Conservation (phyloP, 2,113 vertebrate genomes). For the Myrmophylax atrothorax region DNA sequence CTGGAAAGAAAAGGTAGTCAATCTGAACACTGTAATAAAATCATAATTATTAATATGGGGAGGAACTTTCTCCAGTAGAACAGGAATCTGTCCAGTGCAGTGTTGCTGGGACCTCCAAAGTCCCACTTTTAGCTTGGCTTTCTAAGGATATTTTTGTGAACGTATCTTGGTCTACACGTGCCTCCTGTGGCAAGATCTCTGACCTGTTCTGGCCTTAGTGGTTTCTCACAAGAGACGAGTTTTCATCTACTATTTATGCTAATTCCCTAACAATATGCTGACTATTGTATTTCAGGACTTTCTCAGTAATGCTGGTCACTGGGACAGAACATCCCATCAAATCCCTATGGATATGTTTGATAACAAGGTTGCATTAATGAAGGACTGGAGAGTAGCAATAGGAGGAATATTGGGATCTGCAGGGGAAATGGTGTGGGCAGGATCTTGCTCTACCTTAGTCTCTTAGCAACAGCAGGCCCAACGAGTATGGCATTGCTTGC, state of each 20-base stretch:
- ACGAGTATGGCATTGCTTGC: neutral
- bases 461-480: constrained; percentile 37
- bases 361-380: neutral
- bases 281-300: neutral
- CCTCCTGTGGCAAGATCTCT: neutral
- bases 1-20: neutral
- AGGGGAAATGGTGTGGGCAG: neutral
- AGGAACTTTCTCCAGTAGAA: neutral
- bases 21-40: neutral
- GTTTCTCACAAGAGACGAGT: neutral
- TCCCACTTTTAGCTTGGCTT: neutral
- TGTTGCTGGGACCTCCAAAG: neutral
- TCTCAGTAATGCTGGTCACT: neutral
- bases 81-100: neutral
- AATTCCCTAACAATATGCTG: neutral
- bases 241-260: neutral
- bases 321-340: neutral
- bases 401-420: neutral
- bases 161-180: neutral
- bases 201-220: neutral
- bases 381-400: neutral
- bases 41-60: neutral
- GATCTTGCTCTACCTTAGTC: neutral
- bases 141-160: neutral
- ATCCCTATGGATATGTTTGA: neutral